Percentiles rank a stretch among this genome's conserved stretches.
Evolutionary conservation across 2,888 invertebrate species (phyloP).

Genomic region (Chrysopilus asiliformis): DNA sequence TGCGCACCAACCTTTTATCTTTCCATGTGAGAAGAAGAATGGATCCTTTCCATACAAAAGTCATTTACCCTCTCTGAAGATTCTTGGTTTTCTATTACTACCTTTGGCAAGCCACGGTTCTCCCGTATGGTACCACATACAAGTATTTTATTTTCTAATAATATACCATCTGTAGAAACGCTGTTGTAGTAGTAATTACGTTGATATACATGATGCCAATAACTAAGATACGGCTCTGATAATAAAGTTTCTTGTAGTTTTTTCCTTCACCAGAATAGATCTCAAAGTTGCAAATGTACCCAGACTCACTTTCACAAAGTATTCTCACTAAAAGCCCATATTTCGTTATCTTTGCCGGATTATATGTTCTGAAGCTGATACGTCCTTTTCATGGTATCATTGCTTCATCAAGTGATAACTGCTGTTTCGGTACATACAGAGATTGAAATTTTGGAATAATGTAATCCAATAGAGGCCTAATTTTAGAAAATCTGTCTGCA

Average conservation of each 20-base stretch:
- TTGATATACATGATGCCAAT: conserved; percentile 10
- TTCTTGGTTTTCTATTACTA: conserved; percentile 9
- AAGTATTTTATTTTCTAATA: conserved; percentile 9
- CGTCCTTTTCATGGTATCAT: conserved; percentile 5
- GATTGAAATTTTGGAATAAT: conserved; percentile 6
- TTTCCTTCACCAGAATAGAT: conserved; percentile 6
- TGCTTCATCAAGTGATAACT: conserved; percentile 6
- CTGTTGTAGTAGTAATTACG: conserved; percentile 11
- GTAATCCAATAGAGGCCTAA: conserved; percentile 6
- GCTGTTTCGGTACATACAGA: conserved; percentile 4
- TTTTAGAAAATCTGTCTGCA: conserved; percentile 4
- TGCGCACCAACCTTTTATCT: conserved; percentile 9
- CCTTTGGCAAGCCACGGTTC: conserved; percentile 7
- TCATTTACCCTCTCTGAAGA: conserved; percentile 10
- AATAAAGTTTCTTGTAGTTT: conserved; percentile 9
- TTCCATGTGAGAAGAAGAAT: conserved; percentile 10
- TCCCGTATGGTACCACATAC: conserved; percentile 7
- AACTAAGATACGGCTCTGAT: conserved; percentile 6
- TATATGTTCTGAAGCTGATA: conserved; percentile 5
- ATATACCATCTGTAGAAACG: conserved; percentile 9
- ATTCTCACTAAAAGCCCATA: conserved; percentile 7
- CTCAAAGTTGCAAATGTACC: conserved; percentile 7
- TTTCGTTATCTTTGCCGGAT: conserved; percentile 8
- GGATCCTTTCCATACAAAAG: conserved; percentile 9
- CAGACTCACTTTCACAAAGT: conserved; percentile 8